Percentiles rank a stretch among this genome's conserved stretches.
phyloP scores from a whole-genome alignment of 1,140 invertebrate species.

The Apis laboriosa region DNA sequence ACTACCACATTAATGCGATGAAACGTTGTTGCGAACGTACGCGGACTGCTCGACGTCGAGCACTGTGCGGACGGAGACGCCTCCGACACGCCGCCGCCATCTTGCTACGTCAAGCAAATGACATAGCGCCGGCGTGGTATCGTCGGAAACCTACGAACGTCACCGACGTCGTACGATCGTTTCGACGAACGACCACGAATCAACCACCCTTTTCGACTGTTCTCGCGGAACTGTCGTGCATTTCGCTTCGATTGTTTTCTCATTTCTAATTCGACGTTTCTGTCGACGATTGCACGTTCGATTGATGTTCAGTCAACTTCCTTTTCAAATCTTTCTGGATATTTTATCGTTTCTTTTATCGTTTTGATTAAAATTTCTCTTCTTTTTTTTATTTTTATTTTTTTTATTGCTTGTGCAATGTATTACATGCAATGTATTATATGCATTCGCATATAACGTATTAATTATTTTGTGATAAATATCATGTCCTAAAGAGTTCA shows the following conservation, averaged over 20 bases:
- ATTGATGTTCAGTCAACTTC: slow-evolving; percentile 9
- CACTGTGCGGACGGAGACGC: slow-evolving; percentile 78
- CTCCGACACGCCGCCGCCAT: slow-evolving; percentile 79
- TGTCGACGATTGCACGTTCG: slow-evolving; percentile 21
- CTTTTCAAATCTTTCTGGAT: neutral
- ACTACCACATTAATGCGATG: slow-evolving; percentile 55
- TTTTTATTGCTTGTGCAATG: neutral
- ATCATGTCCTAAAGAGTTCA: slow-evolving; percentile 23
- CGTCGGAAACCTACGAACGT: slow-evolving; percentile 51
- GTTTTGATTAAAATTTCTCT: neutral
- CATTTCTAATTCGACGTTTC: slow-evolving; percentile 44
- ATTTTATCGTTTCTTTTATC: neutral
- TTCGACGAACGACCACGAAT: slow-evolving; percentile 37
- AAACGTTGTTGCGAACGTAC: slow-evolving; percentile 74
- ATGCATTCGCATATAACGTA: slow-evolving; percentile 10
- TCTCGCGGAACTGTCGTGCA: slow-evolving; percentile 43
- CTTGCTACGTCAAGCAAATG: slow-evolving; percentile 72
- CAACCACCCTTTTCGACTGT: slow-evolving; percentile 33
- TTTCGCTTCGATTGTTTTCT: slow-evolving; percentile 48
- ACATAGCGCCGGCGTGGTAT: slow-evolving; percentile 57
- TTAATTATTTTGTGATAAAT: slow-evolving; percentile 38
- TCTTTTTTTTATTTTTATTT: neutral
- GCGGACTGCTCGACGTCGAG: slow-evolving; percentile 77
- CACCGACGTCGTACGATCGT: slow-evolving; percentile 50
- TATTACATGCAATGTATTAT: too few species aligned